Percentiles rank a stretch among this genome's conserved stretches.
phyloP scores from a whole-genome alignment of 37 sponge, comb jelly and placozoan genomes.

The Axinella damicornis region DNA sequence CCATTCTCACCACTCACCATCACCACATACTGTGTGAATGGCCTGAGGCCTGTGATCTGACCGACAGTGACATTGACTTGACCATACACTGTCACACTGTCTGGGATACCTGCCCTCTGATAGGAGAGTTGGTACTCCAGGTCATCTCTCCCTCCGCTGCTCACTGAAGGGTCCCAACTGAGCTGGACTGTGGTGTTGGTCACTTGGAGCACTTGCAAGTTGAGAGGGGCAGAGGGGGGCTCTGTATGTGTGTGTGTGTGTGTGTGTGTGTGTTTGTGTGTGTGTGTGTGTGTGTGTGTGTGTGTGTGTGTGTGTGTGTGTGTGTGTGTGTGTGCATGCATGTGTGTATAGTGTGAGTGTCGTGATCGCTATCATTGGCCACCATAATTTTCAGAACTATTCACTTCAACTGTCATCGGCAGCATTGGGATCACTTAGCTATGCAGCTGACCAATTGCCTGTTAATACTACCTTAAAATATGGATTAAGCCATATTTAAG shows the following conservation, averaged over 20 bases:
- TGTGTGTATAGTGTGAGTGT: conserved; percentile 29
- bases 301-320: conserved; percentile 51
- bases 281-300: conserved; percentile 53
- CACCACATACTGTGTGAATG: background rate
- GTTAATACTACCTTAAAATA: no score
- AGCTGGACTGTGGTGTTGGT: conserved; percentile 15
- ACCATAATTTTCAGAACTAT: no score
- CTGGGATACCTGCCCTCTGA: conserved; percentile 5
- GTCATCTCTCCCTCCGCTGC: background rate
- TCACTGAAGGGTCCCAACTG: background rate
- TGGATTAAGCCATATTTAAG: no score
- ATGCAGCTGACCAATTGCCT: no score
- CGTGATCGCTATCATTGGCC: no score
- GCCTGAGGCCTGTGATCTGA: background rate
- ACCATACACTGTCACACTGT: no score
- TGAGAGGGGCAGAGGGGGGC: no score
- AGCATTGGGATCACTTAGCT: no score
- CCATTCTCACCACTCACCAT: conserved; percentile 14
- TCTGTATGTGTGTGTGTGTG: conserved; percentile 39
- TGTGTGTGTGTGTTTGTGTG: conserved; percentile 21
- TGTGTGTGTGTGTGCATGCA: conserved; percentile 24
- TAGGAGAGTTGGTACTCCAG: background rate
- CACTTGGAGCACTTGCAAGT: conserved; percentile 13
- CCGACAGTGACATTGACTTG: no score
- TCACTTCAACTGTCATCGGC: no score